A percentile compares a stretch with the other conserved stretches of the same genome.
These are phyloP conservation scores for Enteromius unitaeniatus DNA, from an alignment of 2,797 vertebrate genomes.

Conservation along the genomic window DNA sequence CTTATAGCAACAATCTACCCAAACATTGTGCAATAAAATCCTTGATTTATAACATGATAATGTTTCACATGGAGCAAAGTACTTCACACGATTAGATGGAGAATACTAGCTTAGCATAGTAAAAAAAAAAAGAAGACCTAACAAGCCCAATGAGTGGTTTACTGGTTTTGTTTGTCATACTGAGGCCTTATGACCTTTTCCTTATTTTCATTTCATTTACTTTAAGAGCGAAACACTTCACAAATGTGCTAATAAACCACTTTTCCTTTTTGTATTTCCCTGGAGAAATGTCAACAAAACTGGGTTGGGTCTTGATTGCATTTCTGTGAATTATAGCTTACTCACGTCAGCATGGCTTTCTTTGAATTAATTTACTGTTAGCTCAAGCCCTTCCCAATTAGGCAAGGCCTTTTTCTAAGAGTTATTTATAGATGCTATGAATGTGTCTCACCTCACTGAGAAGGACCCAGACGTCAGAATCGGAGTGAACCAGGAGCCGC, in stretches of 20 bases:
- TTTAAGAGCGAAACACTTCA: neutral
- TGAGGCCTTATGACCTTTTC: neutral
- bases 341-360: neutral
- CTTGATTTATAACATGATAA: neutral
- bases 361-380: neutral
- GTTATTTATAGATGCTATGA: neutral
- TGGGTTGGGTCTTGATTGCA: neutral
- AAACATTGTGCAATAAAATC: neutral
- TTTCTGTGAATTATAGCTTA: neutral
- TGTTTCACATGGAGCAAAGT: neutral
- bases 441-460: slow-evolving; percentile 72
- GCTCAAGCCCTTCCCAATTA: neutral
- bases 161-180: neutral
- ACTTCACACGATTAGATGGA: neutral
- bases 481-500: slow-evolving; percentile 67
- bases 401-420: neutral
- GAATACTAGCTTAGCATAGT: too few relatives aligned
- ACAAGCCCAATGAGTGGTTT: neutral
- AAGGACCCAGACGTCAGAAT: slow-evolving; percentile 71
- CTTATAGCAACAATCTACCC: neutral
- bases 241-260: neutral
- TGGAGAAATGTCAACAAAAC: neutral
- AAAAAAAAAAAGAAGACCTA: neutral
- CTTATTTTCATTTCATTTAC: neutral
- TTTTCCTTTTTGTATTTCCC: neutral